Percentiles rank a stretch among this genome's conserved stretches.
Conservation (phyloP, 2,113 vertebrate species). For the Dicaeum eximium region DNA sequence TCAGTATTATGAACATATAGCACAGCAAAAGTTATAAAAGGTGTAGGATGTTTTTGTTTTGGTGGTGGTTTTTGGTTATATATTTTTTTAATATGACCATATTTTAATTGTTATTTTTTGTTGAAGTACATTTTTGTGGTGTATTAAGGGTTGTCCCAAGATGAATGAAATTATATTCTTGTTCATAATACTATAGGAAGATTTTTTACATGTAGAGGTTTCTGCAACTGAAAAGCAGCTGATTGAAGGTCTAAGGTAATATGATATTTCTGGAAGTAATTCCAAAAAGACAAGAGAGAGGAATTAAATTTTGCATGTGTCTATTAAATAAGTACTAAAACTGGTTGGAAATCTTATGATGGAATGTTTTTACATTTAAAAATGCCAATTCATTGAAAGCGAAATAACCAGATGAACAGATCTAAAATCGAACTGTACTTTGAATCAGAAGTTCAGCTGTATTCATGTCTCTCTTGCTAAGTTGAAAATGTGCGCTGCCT, state of each 20-base stretch:
- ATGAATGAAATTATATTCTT: background rate
- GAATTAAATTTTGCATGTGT: constrained; percentile 22
- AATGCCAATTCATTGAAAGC: background rate
- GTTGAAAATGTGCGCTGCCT: background rate
- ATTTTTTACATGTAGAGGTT: background rate
- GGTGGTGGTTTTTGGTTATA: background rate
- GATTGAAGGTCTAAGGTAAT: constrained; percentile 10
- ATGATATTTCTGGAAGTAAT: constrained; percentile 8
- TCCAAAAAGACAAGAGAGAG: background rate
- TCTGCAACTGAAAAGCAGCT: constrained; percentile 1
- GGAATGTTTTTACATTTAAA: background rate
- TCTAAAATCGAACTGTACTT: background rate
- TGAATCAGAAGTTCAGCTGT: background rate
- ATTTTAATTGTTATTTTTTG: background rate
- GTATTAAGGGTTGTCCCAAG: background rate
- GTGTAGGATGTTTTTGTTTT: background rate
- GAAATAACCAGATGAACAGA: background rate
- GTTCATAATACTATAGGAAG: background rate
- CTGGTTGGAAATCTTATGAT: background rate
- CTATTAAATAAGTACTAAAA: background rate
- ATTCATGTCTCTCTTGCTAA: background rate
- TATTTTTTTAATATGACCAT: background rate
- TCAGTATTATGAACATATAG: background rate
- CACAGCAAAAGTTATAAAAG: background rate
- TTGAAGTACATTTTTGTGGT: constrained; percentile 15